Conservation (phyloP, 2,113 vertebrate genomes). For the Platichthys flesus region DNA sequence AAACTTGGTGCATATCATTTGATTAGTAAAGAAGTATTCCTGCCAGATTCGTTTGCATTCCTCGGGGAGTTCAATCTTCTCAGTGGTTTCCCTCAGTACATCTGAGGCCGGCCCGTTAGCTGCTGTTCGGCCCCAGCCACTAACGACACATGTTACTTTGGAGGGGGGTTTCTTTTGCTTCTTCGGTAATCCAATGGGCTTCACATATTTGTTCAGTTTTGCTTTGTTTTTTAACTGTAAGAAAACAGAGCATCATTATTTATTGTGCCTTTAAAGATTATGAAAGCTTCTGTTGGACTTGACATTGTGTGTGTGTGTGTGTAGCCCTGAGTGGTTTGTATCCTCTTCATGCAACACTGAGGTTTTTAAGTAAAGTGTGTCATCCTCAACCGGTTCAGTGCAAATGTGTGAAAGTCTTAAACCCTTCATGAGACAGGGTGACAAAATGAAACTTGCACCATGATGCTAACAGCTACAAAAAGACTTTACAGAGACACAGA, state of each 20-base stretch:
- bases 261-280: neutral
- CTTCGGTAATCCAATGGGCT: constrained; percentile 30
- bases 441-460: neutral
- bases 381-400: neutral
- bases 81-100: constrained; percentile 60
- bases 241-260: neutral
- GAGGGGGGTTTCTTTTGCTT: constrained; percentile 38
- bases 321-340: no score
- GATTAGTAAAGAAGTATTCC: neutral
- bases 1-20: constrained; percentile 72
- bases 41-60: constrained; percentile 55
- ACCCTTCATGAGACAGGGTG: neutral
- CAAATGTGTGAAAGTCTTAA: constrained; percentile 19
- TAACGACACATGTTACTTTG: constrained; percentile 43
- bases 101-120: rapidly evolving
- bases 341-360: neutral
- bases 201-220: constrained; percentile 55
- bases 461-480: neutral
- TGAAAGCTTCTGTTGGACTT: no score
- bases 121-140: constrained; percentile 69
- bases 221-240: constrained; percentile 63
- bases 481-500: neutral
- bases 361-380: no score
- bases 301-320: no score
- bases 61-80: neutral